Evolutionary conservation across 2,113 vertebrate species (phyloP).

Genomic region (Oncorhynchus masou): DNA sequence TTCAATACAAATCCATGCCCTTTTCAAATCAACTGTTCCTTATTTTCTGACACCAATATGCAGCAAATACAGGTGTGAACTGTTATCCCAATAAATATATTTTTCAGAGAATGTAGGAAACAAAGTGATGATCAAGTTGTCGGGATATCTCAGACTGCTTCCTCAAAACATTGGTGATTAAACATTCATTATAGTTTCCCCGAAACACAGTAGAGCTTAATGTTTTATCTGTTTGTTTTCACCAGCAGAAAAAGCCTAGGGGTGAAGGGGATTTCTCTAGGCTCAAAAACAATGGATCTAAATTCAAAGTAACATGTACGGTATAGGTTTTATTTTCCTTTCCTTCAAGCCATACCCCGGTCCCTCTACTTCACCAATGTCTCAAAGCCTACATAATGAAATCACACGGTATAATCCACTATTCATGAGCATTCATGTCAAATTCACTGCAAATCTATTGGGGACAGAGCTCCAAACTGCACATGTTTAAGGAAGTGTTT

Average conservation of each 20-base stretch:
- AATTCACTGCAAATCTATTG: conserved; percentile 41
- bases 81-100: no score
- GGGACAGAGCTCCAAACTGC: not conserved
- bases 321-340: conserved; percentile 4
- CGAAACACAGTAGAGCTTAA: no score
- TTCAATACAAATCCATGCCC: no score
- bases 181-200: no score
- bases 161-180: no score
- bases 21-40: no score
- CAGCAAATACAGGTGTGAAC: no score
- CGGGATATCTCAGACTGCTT: not conserved
- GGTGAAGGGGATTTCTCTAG: not conserved
- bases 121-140: conserved; percentile 3
- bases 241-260: no score
- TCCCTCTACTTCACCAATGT: not conserved
- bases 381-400: not conserved
- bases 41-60: no score
- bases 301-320: no score
- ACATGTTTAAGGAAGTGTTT: not conserved
- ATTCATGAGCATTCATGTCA: not conserved
- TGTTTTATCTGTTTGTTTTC: not conserved
- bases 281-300: not conserved
- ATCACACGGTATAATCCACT: not conserved
- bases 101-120: conserved; percentile 1
- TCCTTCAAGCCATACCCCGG: conserved; percentile 14